Base-by-base conservation (phyloP, 2,888 invertebrate species). In the Meliscaeva auricollis region DNA sequence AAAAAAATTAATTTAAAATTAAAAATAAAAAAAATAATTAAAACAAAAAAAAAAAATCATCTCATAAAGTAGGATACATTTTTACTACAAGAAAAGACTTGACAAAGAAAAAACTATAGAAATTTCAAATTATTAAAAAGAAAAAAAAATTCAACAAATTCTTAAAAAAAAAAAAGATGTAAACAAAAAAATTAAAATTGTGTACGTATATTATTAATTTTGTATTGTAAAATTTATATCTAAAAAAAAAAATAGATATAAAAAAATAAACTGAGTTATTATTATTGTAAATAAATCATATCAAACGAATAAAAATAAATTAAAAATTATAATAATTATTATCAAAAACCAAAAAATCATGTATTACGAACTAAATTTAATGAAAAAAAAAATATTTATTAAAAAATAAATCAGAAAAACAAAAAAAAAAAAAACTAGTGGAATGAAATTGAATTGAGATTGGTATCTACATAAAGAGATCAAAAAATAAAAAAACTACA, bases 51-150 rank as follows among this genome's bases (percentile, higher is more conserved):
- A 52, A 38, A 35, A 50, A 69, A 58, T n/a, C n/a, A n/a, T 69
- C 46, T 54, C 9, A 58, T 32, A 69, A 32, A 78, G 66, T 69
- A 64, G 48, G 68, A 44, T 50, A 32, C 5, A 64, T 80, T 80
- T 84, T 72, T 68, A 84, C 80, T 75, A 80, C 52, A 80, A 38
- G 32, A 32, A 77, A 85, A 81, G 81, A 85, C 80, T 85, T 81
- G 50, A 70, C 15, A 22, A 41, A 30, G 44, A 26, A 60, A 54
- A 26, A 60, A 66, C 15, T 75, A 75, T 30, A 54, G 54, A 54
- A 54, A 54, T 30, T 54, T 38, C 7, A 32, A 54, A 32, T 35
- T 35, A 35, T 9, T 5, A 7, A 13, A 58, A 38, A 76, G 13
- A 52, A 41, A 50, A 17, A 44, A 66, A 15, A 44, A 41, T 48